Percentiles rank a stretch among this genome's conserved stretches.
Conservation (phyloP, 2,113 vertebrate genomes). For the Tringa solitaria region DNA sequence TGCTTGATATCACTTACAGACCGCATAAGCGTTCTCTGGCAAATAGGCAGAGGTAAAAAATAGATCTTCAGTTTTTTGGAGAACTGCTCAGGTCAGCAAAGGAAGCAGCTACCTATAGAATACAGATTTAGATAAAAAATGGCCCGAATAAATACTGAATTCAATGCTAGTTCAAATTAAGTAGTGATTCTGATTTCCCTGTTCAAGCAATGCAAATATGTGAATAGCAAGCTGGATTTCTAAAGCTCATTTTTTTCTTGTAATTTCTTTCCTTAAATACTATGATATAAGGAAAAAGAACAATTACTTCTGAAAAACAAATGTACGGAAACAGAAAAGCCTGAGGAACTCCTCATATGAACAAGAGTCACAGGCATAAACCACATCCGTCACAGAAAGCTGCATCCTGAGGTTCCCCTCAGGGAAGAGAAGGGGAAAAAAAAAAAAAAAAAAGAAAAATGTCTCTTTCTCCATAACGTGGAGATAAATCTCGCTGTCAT, state of each 20-base stretch:
- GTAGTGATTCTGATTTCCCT: neutral
- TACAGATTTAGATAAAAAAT: neutral
- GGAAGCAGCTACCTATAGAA: neutral
- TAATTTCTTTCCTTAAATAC: neutral
- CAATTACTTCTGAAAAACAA: neutral
- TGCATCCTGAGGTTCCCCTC: neutral
- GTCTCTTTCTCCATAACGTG: neutral
- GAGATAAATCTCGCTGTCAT: neutral
- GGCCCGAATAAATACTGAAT: neutral
- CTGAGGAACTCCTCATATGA: neutral
- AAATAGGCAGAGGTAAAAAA: neutral
- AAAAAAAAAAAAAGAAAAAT: neutral
- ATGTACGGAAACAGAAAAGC: neutral
- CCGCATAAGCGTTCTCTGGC: neutral
- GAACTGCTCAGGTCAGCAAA: neutral
- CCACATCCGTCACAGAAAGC: neutral
- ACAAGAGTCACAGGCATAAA: neutral
- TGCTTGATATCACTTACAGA: neutral
- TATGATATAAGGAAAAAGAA: neutral
- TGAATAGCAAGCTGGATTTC: neutral
- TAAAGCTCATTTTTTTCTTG: neutral
- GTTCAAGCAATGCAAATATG: neutral
- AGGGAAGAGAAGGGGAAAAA: neutral
- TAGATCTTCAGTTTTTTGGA: neutral
- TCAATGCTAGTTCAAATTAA: neutral